Conservation (phyloP, 1,140 invertebrate species). For the Vollenhovia emeryi region DNA sequence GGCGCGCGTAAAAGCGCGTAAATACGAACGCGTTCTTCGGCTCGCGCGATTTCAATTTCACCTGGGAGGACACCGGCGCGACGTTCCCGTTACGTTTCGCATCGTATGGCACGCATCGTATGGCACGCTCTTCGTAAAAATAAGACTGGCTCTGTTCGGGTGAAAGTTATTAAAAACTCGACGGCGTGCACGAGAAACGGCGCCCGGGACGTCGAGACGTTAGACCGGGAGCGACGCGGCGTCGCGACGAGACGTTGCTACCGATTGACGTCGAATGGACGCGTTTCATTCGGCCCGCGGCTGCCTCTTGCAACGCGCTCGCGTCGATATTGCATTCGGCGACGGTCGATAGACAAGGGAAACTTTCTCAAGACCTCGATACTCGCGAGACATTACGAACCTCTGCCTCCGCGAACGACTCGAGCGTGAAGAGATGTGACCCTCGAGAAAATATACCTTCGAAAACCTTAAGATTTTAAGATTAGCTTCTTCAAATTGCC, state of each 20-base stretch:
- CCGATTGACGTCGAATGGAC: neutral
- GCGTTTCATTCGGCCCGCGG: neutral
- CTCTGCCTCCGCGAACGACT: neutral
- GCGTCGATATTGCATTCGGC: neutral
- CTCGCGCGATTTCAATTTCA: conserved; percentile 69
- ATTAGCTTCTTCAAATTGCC: too few species aligned
- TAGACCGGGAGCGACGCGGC: conserved; percentile 37
- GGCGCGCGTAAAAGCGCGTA: conserved; percentile 7
- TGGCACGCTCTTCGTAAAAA: conserved; percentile 55
- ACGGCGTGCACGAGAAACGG: conserved; percentile 12
- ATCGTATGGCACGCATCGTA: conserved; percentile 58
- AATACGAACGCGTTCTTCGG: conserved; percentile 61
- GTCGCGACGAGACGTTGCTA: neutral
- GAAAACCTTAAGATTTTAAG: too few species aligned
- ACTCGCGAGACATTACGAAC: conserved; percentile 7
- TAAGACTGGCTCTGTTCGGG: conserved; percentile 56
- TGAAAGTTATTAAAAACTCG: conserved; percentile 73
- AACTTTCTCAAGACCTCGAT: conserved; percentile 43
- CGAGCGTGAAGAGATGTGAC: neutral
- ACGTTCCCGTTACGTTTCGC: conserved; percentile 67
- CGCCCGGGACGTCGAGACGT: neutral
- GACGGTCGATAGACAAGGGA: conserved; percentile 6
- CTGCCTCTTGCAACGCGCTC: conserved; percentile 15
- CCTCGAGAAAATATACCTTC: too few species aligned
- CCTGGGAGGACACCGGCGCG: conserved; percentile 37